Evolutionary conservation across 2,113 vertebrate species (phyloP), one percentile per base, ranked within the genome.

Genomic region (Anoura caudifer): DNA sequence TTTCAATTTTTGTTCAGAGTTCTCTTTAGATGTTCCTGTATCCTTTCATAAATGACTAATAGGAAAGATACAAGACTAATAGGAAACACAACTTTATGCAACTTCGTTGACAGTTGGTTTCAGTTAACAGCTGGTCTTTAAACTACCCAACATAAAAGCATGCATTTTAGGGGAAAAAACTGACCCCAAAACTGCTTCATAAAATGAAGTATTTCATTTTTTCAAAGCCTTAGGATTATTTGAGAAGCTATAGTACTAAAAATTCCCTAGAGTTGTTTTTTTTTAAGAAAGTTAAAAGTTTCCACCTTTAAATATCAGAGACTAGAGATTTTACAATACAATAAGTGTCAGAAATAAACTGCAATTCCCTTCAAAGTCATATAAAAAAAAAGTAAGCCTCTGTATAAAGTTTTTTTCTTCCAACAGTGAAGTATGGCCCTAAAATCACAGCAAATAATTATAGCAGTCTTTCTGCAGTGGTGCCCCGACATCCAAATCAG

Each of bases 41-140:
- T 96, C 98, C 97, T 98, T 98, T 98, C 98, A 98, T 98, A 98
- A 98, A 98, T 98, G 98, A 98, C 98, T 98, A 98, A 98, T 98
- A 98, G 98, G 97, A 98, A 98, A 98, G 98, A 98, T 98, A 98
- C 97, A 98, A 97, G 96, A 97, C 98, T 98, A 98, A 98, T 98
- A 98, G 97, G 97, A 98, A 99, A 98, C 98, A 98, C 96, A 98
- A 97, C 98, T 98, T 94, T 83, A 77, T 80, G 97, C 95, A 98
- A 98, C 97, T 98, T 98, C 94, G 61, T 97, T 97, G 98, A 98
- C 33, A 97, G 97, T 98, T 98, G 98, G 98, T 98, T 98, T 98
- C 98, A 97, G 97, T 98, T 98, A 98, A 98, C 98, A 98, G 98
- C 98, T 98, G 98, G 98, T 98, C 98, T 98, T 98, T 98, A 98